Evolutionary conservation across 2,113 vertebrate species (phyloP), one percentile per base, ranked within the genome.

Genomic region (Myotis lucifugus): DNA sequence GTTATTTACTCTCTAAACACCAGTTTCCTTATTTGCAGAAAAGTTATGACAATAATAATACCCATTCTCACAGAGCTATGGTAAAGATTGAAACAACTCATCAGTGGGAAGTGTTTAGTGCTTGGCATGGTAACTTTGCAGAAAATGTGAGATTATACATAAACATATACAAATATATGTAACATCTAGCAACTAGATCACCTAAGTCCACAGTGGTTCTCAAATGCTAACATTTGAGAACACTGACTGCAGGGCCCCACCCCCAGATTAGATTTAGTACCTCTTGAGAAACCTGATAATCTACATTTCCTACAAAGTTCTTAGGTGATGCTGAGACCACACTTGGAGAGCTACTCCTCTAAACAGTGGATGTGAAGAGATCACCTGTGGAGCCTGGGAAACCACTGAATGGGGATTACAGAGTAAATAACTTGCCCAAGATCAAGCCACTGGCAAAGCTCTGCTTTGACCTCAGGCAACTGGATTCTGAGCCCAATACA

Each of bases 41-140:
- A 1, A 27, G 18, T 14, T 50, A 64, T 40, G 34, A 40, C 46
- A 61, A 15, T 14, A 40, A 19, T 29, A 61, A 34, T 6, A 37
- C n/a, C 17, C 21, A 7, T 9, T 83, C 50, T 70, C 69, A 72
- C 54, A 32, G 11, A 59, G 42, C 8, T 69, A 27, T 42, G 21
- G 37, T n/a, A 11, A 70, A 18, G 32, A 34, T 12, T 46, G 66
- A 50, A 27, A 69, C 88, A 87, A 34, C n/a, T 14, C 52, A 29
- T 42, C 52, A 81, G 15, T 66, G 29, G n/a, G 52, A 88, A 77
- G 85, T 9, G 9, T 66, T 85, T 67, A 66, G 18, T 69, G 15
- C 32, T 32, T 6, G 15, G 48, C 8, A 19, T 6, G 19, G 61
- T 11, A 40, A 32, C 46, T 66, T 18, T 0, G 0, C 3, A 29